Conservation (phyloP, 2,888 invertebrate species). For the Caprella mutica region DNA sequence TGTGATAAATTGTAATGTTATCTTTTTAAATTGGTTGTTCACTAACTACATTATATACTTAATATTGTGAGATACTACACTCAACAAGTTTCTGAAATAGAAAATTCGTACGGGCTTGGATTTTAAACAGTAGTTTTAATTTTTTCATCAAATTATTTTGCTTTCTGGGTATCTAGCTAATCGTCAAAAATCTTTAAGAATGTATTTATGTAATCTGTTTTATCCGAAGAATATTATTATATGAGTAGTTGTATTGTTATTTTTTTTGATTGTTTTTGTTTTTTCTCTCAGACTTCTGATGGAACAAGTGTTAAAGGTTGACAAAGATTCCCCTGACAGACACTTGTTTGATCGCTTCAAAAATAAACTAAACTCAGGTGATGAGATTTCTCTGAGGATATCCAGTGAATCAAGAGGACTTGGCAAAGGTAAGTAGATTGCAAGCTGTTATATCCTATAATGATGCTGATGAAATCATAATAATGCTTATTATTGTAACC, state of each 20-base stretch:
- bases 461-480: no score
- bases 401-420: constrained; percentile 32
- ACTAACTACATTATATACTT: no score
- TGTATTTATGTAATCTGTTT: not conserved
- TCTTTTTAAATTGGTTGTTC: not conserved
- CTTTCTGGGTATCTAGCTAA: not conserved
- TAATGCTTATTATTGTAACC: no score
- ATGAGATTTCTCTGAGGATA: constrained; percentile 32
- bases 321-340: constrained; percentile 32
- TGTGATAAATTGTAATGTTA: not conserved
- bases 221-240: not conserved
- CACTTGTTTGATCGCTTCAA: constrained; percentile 32
- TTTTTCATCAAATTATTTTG: no score
- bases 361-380: constrained; percentile 30
- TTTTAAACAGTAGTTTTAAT: no score
- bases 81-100: no score
- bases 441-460: no score
- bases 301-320: constrained; percentile 32
- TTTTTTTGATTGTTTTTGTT: no score
- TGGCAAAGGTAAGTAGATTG: constrained; percentile 25
- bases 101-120: no score
- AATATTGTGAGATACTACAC: no score
- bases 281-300: constrained; percentile 24
- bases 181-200: not conserved
- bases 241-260: not conserved